Percentiles rank a stretch among this genome's conserved stretches.
These are phyloP conservation scores for Adela reaumurella DNA, from an alignment of 2,888 invertebrate species.

Conservation along the genomic window DNA sequence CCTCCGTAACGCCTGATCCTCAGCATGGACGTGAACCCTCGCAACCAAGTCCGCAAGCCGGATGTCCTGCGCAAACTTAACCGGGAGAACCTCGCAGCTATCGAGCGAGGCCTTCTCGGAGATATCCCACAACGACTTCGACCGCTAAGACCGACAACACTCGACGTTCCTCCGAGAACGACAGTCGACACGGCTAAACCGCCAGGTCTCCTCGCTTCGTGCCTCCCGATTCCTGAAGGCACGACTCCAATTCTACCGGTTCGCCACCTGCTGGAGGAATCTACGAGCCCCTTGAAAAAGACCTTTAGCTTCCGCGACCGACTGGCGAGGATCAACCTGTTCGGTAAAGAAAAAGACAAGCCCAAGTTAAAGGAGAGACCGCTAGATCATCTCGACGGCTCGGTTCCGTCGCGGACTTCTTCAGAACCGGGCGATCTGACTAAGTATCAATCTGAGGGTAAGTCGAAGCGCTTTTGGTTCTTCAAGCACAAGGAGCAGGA, in stretches of 20 bases:
- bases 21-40: conserved; percentile 36
- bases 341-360: conserved; percentile 30
- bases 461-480: conserved; percentile 43
- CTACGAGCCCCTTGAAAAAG: conserved; percentile 32
- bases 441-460: no score
- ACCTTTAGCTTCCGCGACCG: conserved; percentile 43
- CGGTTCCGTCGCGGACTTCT: conserved; percentile 23
- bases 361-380: conserved; percentile 23
- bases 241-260: conserved; percentile 23
- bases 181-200: conserved; percentile 41
- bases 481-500: conserved; percentile 35
- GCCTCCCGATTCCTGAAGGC: conserved; percentile 24
- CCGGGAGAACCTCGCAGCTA: conserved; percentile 33
- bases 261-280: conserved; percentile 29
- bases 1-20: conserved; percentile 4
- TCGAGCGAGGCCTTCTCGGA: conserved; percentile 40
- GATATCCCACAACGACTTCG: conserved; percentile 39
- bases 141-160: conserved; percentile 28
- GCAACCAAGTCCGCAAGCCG: conserved; percentile 24
- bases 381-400: background rate
- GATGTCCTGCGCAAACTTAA: conserved; percentile 40
- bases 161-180: conserved; percentile 28
- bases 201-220: conserved; percentile 34
- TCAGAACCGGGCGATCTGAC: background rate
- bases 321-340: conserved; percentile 34